Evolutionary conservation across 92 coral and sea anemone genomes (phyloP).

Genomic region (Palythoa grandis): DNA sequence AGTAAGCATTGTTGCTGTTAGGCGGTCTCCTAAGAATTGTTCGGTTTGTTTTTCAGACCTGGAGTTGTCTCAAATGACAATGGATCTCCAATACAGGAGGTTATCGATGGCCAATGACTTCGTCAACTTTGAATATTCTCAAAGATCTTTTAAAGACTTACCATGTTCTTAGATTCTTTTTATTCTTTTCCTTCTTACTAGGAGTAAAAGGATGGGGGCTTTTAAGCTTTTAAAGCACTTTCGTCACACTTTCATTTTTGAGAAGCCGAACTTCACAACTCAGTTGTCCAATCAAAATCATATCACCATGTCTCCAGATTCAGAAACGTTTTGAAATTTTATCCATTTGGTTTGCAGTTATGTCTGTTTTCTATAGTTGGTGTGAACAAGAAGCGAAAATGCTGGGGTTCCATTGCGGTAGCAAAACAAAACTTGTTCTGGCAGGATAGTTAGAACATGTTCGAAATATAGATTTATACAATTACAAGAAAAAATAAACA

Average conservation of each 20-base stretch:
- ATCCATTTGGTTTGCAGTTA: background rate
- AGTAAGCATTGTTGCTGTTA: no score
- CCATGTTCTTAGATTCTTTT: background rate
- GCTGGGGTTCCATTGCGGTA: no score
- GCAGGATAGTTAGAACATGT: no score
- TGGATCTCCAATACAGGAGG: background rate
- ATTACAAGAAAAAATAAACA: no score
- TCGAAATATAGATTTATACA: no score
- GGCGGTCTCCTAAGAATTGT: background rate
- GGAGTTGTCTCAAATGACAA: conserved; percentile 17
- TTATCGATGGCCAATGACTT: background rate
- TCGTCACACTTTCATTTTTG: background rate
- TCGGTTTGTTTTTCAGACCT: conserved; percentile 12
- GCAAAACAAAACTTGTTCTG: background rate
- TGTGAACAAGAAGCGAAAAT: background rate
- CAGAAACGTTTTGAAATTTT: background rate
- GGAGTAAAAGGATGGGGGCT: background rate
- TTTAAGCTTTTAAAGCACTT: background rate
- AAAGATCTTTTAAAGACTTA: conserved; percentile 1
- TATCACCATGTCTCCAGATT: background rate
- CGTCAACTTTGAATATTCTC: background rate
- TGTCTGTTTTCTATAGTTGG: background rate
- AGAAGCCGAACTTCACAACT: background rate
- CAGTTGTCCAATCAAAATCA: background rate
- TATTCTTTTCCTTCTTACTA: background rate